Conservation (phyloP, 2,797 vertebrate species). For the Rhyacichthys aspro region DNA sequence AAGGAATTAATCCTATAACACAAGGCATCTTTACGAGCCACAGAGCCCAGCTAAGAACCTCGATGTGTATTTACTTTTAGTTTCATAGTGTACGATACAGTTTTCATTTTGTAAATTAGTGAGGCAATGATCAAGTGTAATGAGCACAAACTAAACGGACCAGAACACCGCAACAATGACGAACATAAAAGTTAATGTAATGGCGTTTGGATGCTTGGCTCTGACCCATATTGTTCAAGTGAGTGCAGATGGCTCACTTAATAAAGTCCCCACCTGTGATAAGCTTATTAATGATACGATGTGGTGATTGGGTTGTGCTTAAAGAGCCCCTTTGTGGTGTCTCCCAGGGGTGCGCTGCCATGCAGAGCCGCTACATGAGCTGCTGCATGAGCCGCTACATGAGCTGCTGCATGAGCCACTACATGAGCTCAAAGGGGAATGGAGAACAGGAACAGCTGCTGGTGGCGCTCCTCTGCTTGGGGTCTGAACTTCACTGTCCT, state of each 20-base stretch:
- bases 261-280: slow-evolving; percentile 60
- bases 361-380: slow-evolving; percentile 49
- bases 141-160: background rate
- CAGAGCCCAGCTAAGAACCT: background rate
- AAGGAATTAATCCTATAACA: slow-evolving; percentile 14
- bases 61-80: background rate
- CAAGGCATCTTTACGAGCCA: slow-evolving; percentile 5
- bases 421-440: slow-evolving; percentile 55
- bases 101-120: background rate
- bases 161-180: background rate
- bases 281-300: slow-evolving; percentile 57
- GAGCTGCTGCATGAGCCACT: slow-evolving; percentile 45
- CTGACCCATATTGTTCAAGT: slow-evolving; percentile 28
- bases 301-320: slow-evolving; percentile 68
- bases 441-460: slow-evolving; percentile 72
- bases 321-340: slow-evolving; percentile 52
- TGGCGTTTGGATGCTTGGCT: slow-evolving; percentile 23
- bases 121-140: background rate
- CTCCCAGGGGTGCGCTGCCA: slow-evolving; percentile 58
- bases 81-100: background rate
- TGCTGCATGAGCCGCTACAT: slow-evolving; percentile 40
- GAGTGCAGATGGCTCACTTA: slow-evolving; percentile 61
- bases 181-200: slow-evolving; percentile 20
- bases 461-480: slow-evolving; percentile 45
- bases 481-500: slow-evolving; percentile 61